phyloP scores from a whole-genome alignment of 2,113 vertebrate genomes.

The Rhea americana region DNA sequence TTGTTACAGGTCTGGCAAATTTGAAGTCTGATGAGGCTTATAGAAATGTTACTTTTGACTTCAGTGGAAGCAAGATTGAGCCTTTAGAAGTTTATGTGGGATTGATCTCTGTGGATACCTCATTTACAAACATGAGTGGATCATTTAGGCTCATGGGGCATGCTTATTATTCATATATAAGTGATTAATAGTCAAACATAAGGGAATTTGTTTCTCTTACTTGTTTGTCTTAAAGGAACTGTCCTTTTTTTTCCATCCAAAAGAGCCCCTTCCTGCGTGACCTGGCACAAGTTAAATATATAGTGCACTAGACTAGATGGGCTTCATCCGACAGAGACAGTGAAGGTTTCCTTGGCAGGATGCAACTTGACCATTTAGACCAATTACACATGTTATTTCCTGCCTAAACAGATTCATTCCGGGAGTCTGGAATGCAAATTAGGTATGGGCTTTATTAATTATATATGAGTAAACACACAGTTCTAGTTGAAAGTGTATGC shows the following conservation, averaged over 20 bases:
- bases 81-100: conserved; percentile 22
- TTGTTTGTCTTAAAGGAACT: background rate
- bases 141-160: conserved; percentile 12
- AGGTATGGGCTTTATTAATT: background rate
- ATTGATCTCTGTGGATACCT: conserved; percentile 30
- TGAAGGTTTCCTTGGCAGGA: background rate
- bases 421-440: conserved; percentile 17
- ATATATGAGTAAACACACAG: conserved; percentile 5
- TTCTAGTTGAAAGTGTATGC: background rate
- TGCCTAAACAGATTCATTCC: conserved; percentile 1
- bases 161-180: conserved; percentile 41
- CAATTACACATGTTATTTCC: background rate
- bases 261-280: background rate
- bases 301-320: background rate
- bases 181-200: conserved; percentile 41
- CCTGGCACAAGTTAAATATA: background rate
- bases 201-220: background rate
- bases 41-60: conserved; percentile 30
- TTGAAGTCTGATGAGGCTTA: background rate
- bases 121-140: conserved; percentile 52
- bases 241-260: background rate
- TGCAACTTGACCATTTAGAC: background rate
- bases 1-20: background rate
- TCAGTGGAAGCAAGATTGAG: background rate
- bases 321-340: background rate